Evolutionary conservation across 2,113 vertebrate genomes (phyloP).

Genomic region (Collichthys lucidus): DNA sequence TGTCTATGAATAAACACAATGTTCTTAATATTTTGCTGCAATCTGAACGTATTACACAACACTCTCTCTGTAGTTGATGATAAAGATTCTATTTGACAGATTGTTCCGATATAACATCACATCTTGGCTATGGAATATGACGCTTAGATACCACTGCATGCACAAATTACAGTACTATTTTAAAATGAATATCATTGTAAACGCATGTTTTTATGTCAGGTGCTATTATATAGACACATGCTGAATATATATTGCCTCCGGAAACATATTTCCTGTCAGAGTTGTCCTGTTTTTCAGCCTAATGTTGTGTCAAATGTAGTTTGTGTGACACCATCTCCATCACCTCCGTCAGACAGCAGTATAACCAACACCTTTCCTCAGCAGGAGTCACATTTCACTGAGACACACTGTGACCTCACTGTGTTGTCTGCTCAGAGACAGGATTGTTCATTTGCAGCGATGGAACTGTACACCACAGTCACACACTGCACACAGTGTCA

Average conservation of each 20-base stretch:
- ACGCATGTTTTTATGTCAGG: neutral
- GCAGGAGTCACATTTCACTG: slow-evolving; percentile 6
- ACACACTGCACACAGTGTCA: neutral
- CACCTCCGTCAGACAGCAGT: neutral
- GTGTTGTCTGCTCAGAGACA: neutral
- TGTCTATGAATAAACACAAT: neutral
- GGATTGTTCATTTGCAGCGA: neutral
- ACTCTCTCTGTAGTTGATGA: neutral
- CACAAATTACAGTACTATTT: neutral
- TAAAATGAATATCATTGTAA: neutral
- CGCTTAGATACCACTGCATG: neutral
- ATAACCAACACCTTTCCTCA: neutral
- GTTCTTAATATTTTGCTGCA: neutral
- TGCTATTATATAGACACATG: neutral
- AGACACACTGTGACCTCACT: neutral
- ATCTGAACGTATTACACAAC: neutral
- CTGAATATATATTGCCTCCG: neutral
- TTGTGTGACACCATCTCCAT: neutral
- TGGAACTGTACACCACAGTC: neutral
- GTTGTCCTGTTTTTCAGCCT: neutral
- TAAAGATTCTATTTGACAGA: neutral
- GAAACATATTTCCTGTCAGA: neutral
- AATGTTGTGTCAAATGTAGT: neutral
- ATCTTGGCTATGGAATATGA: neutral
- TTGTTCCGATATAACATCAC: neutral